Base-by-base conservation (phyloP, 2,888 invertebrate species). In the Melitaea athalia region DNA sequence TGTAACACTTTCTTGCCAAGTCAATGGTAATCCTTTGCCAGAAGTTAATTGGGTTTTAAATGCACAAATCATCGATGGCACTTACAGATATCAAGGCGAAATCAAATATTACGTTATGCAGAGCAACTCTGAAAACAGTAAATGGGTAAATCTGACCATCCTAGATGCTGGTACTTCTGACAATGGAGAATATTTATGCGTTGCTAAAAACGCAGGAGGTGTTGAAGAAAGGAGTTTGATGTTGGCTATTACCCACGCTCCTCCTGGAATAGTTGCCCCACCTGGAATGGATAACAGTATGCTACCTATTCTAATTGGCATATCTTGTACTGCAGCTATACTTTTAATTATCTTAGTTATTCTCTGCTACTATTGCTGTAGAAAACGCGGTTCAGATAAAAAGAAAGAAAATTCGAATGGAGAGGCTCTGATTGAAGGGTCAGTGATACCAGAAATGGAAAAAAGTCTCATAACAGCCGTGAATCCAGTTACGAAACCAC, bases 401-500 rank as follows among this genome's bases (percentile, higher is more conserved):
- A 95, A 94, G 78, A 95, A 94, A 78, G 94, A 93, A 63, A 93
- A 93, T 63, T 92, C 94, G 0, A 95, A 95, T 72, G 95, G 95
- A 8, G 94, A 96, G 74, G 95, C 96, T 12, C 93, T 95, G 77
- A 94, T 96, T 69, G 96, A 96, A 82, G 95, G 95, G 1, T 96
- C 96, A 0, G 95, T 96, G 3, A 95, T 95, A 62, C 95, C 95
- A 68, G 97, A 97, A 82, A 96, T 97, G 93, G 97, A 97, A 82
- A 97, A 97, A 85, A 96, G 96, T 73, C 89, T 97, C 61, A 95
- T 97, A 73, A 96, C 96, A 3, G 96, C 97, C 63, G 96, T 97
- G 42, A 97, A 97, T 88, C 97, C 97, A 0, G 96, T 97, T 17
- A 96, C 96, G 69, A 97, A 97, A 81, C 96, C 97, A 0, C 96